Evolutionary conservation across 2,113 vertebrate species (phyloP), one percentile per base, ranked within the genome.

Genomic region (Cairina moschata): DNA sequence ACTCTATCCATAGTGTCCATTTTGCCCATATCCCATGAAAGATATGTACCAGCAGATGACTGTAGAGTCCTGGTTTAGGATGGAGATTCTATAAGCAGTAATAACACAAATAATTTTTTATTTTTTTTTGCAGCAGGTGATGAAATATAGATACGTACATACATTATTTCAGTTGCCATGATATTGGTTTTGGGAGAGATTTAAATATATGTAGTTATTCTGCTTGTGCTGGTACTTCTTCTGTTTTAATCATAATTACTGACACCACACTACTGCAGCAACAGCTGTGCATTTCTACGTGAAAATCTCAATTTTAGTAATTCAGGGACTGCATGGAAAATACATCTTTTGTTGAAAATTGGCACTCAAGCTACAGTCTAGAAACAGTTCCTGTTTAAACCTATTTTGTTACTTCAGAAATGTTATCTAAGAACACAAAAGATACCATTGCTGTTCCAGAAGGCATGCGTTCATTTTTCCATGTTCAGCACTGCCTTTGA

Each of bases 271-370:
- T 4, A 14, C 36, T 88, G 60, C 46, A 90, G 78, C 40, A 85
- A 66, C 28, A 50, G 15, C 18, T 93, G 56, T 86, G 67, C 59
- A 54, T 54, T 91, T 80, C 56, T 79, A 63, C 42, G 65, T 83
- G 52, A 90, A 91, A 86, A 71, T 81, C 40, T 84, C 5, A 0
- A 8, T 5, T 87, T 93, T 83, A 93, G 72, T 40, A 90, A 66
- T 90, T 88, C 63, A 77, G 67, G 38, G 88, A 54, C 68, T 65
- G 55, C 5, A 1, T 81, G 75, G 94, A 90, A 94, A 94, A 93
- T 86, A 82, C 6, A 71, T 26, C 34, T 68, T 72, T 60, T 38
- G 79, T 34, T 93, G 72, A 88, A 96, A 95, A 63, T 0, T 81
- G 60, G 26, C 42, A 60, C 71, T 81, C 46, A 67, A 40, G 14